Evolutionary conservation across 2,888 invertebrate species (phyloP), one percentile per base, ranked within the genome.

Genomic region (Catotricha subobsoleta): DNA sequence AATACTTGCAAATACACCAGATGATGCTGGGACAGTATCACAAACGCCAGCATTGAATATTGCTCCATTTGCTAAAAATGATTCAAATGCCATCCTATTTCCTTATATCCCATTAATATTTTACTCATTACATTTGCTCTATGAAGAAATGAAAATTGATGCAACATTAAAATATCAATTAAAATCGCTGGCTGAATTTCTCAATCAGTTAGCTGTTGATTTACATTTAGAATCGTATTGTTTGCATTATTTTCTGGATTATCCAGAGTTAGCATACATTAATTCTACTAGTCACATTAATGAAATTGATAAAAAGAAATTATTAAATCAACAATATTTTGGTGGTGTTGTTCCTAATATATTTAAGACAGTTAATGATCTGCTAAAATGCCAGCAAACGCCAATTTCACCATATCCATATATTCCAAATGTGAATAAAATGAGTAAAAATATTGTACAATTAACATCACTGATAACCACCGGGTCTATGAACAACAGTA

Each of bases 131-230:
- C 94, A 94, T 64, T 65, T 94, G 23, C 68, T 91, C 0, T 92
- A 92, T 53, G 92, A 94, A 67, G 91, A 92, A 54, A 66, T 87
- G 4, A 92, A 92, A 56, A 58, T 92, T 42, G 81, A 87, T 52
- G 69, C 73, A 1, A 63, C 82, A 0, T 62, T 80, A 48, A 69
- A 71, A 36, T 74, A 74, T 42, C 75, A 80, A 49, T 57, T 86
- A 45, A 69, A 72, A 41, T 67, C 75, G 0, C 54, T 92, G 30
- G 80, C 77, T 0, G 65, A 66, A 51, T 71, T 90, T 43, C 60
- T 92, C 27, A 74, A 79, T 53, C 82, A 80, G 54, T 56, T 92
- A 31, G 70, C 87, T 0, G 68, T 69, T 31, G 88, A 91, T 62
- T 67, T 92, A 51, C 70, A 73, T 42, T 64, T 84, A 42, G 65